Conservation (phyloP, 2,797 vertebrate species). For the Limosa lapponica region DNA sequence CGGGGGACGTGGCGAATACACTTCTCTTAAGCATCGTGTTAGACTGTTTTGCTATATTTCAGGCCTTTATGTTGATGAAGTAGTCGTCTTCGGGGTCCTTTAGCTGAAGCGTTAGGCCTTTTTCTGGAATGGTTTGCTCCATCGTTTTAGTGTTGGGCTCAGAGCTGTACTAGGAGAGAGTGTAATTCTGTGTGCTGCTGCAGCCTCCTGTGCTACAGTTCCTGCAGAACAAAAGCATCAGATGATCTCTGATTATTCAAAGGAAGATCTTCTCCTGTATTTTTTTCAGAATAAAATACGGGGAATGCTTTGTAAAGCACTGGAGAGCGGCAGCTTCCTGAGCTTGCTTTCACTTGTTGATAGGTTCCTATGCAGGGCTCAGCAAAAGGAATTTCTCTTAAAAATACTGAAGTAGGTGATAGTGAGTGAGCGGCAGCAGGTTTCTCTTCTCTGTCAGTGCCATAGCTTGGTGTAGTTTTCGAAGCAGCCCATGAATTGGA, state of each 20-base stretch:
- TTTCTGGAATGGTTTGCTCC: not conserved
- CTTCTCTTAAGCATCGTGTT: not conserved
- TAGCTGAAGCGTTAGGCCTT: accelerated
- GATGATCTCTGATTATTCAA: not conserved
- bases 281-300: not conserved
- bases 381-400: not conserved
- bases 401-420: not conserved
- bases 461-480: not conserved
- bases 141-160: not conserved
- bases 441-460: not conserved
- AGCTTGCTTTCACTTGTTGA: not conserved
- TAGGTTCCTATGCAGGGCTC: not conserved
- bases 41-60: not conserved
- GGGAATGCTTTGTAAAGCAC: not conserved
- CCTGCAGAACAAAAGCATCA: not conserved
- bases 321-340: not conserved
- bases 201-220: not conserved
- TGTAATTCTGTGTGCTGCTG: not conserved
- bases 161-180: not conserved
- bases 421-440: not conserved
- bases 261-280: accelerated
- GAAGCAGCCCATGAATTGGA: not conserved
- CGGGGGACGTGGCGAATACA: accelerated
- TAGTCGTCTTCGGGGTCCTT: not conserved
- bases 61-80: not conserved